Conservation (phyloP, 1,140 invertebrate genomes). For the Platorchestia sp. region DNA sequence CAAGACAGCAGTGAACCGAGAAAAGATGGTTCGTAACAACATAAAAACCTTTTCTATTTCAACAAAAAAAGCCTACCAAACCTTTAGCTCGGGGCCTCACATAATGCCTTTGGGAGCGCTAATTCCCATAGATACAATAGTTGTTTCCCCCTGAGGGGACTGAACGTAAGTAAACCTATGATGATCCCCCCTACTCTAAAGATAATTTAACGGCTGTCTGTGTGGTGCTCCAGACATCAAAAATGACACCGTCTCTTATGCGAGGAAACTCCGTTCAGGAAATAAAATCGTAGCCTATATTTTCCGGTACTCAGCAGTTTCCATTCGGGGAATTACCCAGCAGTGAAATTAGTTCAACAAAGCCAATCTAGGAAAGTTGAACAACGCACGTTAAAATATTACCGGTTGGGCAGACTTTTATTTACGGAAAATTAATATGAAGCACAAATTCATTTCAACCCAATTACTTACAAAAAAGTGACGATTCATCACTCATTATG, state of each 20-base stretch:
- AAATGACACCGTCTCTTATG: no score
- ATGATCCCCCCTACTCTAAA: background rate
- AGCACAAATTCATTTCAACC: background rate
- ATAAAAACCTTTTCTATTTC: no score
- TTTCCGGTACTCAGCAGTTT: background rate
- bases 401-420: background rate
- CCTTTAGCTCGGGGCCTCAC: no score
- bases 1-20: no score
- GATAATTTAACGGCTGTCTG: background rate
- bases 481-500: background rate
- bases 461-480: background rate
- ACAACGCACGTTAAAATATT: no score
- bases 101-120: no score
- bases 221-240: background rate
- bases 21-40: no score
- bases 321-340: background rate
- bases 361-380: background rate
- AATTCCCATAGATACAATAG: no score
- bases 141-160: no score
- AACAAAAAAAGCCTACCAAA: no score
- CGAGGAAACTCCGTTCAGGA: no score
- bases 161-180: background rate
- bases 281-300: no score
- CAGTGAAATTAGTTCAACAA: background rate
- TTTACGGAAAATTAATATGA: background rate